A percentile compares a stretch with the other conserved stretches of the same genome.
phyloP scores from a whole-genome alignment of 37 sponge, comb jelly and placozoan genomes.

The Cliona cf. orientalis region DNA sequence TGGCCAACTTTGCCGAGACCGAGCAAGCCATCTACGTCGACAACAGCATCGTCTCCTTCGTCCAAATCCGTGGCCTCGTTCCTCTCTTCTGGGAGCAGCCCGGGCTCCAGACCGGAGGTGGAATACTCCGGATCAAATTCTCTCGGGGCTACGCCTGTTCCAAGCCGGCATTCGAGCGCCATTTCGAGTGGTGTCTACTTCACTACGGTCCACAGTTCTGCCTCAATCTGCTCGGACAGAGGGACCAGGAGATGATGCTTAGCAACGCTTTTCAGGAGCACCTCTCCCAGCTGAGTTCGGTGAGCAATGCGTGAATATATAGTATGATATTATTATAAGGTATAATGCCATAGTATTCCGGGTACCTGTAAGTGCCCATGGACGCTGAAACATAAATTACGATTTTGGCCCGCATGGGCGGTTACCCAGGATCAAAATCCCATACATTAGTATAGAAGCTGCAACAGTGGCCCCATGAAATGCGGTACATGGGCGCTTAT shows the following conservation, averaged over 20 bases:
- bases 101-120: conserved; percentile 71
- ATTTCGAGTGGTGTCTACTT: conserved; percentile 67
- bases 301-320: conserved; percentile 11
- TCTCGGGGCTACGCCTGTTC: conserved; percentile 80
- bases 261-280: conserved; percentile 76
- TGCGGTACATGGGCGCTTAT: too few species aligned
- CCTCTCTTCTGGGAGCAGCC: conserved; percentile 99
- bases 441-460: too few species aligned
- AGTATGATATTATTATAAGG: too few species aligned
- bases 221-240: conserved; percentile 77
- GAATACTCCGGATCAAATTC: conserved; percentile 66
- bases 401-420: too few species aligned
- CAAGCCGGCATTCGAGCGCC: conserved; percentile 82
- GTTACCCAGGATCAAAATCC: too few species aligned
- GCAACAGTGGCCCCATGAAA: too few species aligned
- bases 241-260: conserved; percentile 77
- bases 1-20: conserved; percentile 98
- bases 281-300: conserved; percentile 33
- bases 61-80: conserved; percentile 91
- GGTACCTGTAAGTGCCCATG: too few species aligned
- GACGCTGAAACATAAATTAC: too few species aligned
- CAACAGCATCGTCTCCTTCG: conserved; percentile 72
- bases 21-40: conserved; percentile 83
- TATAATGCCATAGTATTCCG: too few species aligned
- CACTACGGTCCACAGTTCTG: conserved; percentile 80